Evolutionary conservation across 2,888 invertebrate genomes (phyloP), one percentile per base, ranked within the genome.

Genomic region (Eubasilissa splendida): DNA sequence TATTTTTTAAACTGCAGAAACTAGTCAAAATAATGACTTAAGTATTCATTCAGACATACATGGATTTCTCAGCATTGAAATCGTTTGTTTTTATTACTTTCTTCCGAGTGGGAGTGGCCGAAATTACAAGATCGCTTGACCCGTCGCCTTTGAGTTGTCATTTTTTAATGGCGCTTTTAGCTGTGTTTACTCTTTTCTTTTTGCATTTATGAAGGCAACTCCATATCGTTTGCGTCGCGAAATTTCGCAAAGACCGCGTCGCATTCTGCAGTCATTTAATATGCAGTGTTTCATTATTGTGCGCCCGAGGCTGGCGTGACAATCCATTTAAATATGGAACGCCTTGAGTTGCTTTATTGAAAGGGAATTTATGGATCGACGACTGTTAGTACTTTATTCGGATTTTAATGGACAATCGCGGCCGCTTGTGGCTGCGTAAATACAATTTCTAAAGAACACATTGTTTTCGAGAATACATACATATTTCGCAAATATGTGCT

Each of bases 101-200:
- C 31, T 42, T 33, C 14, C 50, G 50, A 31, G 74, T 74, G 59
- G 74, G 74, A 74, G 74, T 74, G 74, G 60, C 56, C 42, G 14
- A 59, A 74, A 31, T 74, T 42, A n/a, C 50, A 50, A 42, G 9
- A 11, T 9, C 11, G 42, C 33, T 42, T 42, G 58, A 4, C 59
- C 58, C 42, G 54, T 56, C 53, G 71, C 11, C 53, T 53, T 53
- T 12, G 54, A 9, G 56, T 56, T 71, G 68, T 66, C 66, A 66
- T 33, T 53, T 70, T 71, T 42, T 14, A 14, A n/a, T 53, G 54
- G 31, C 31, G 5, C 1, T 56, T 71, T 53, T 54, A 12, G 10
- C 53, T 54, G 8, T 31, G 22, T 11, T 11, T 14, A 22, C 68
- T 8, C 14, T 68, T 33, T 33, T 11, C 68, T 33, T 68, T 42